Evolutionary conservation across 2,113 vertebrate species (phyloP), one percentile per base, ranked within the genome.

Genomic region (Ptilonorhynchus violaceus): DNA sequence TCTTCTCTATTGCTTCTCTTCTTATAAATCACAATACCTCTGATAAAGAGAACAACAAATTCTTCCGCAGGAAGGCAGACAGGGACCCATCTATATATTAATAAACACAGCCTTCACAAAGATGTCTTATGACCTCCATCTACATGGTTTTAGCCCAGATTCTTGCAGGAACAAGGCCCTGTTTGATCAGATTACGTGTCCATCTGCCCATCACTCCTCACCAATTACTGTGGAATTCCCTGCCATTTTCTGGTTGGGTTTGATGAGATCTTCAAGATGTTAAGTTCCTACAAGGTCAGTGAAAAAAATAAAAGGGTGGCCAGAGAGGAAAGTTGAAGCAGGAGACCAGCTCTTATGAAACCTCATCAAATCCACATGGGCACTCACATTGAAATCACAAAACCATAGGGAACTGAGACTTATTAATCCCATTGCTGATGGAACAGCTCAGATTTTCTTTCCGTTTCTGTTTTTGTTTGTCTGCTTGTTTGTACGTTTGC

Each of bases 261-360:
- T 87, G 83, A 96, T 89, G 91, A 96, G 87, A 60, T 91, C 86
- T 95, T 96, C 91, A 92, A 93, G 94, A 93, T 91, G 95, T 93
- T 89, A 93, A 96, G 95, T 96, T 96, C 84, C 89, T 92, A 78
- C 47, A 81, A 92, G 93, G 95, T 96, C 95, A 93, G 52, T 0
- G 7, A 82, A 86, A 86, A 79, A 94, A 91, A 56, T 59, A 69
- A 72, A 94, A 93, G 60, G 49, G 42, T 88, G 94, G 60, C 73
- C 91, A 91, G 80, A 75, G 69, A 91, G 80, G 93, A 92, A 90
- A 97, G 68, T 23, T 91, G 60, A 96, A 93, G 80, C 89, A 89
- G 86, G 69, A 97, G 76, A 89, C 74, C 64, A 70, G 7, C 80
- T 92, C 80, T 97, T 96, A 81, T 87, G 94, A 96, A 97, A 97